Percentiles rank a stretch among this genome's conserved stretches.
Evolutionary conservation across 64 coral and sea anemone genomes (phyloP).

Genomic region (Porites lutea): DNA sequence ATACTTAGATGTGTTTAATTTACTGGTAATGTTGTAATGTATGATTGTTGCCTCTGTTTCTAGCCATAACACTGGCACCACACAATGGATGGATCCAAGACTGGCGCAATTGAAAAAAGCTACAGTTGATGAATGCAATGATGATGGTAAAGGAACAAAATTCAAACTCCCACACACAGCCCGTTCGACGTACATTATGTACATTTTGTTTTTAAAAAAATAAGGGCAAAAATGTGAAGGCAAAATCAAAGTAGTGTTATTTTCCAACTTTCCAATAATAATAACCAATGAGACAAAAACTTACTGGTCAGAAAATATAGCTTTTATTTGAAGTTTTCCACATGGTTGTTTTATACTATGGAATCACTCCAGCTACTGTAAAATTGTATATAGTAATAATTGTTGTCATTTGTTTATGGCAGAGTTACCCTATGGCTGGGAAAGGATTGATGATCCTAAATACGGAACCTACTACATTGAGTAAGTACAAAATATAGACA

Average conservation of each 20-base stretch:
- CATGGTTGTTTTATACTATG: too few relatives aligned
- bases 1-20: too few relatives aligned
- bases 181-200: background rate
- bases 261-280: too few relatives aligned
- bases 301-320: too few relatives aligned
- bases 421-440: constrained; percentile 98
- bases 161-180: too few relatives aligned
- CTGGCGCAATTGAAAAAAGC: constrained; percentile 48
- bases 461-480: constrained; percentile 99
- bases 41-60: background rate
- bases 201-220: too few relatives aligned
- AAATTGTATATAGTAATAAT: background rate
- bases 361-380: too few relatives aligned
- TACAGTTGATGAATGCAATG: constrained; percentile 61
- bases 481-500: constrained; percentile 59
- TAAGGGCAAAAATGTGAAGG: too few relatives aligned
- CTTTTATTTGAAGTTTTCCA: too few relatives aligned
- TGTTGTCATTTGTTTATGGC: background rate
- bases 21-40: background rate
- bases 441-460: constrained; percentile 92
- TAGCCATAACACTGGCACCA: constrained; percentile 93
- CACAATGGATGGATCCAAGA: constrained; percentile 95
- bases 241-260: too few relatives aligned
- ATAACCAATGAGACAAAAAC: too few relatives aligned
- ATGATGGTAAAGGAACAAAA: constrained; percentile 65